These are phyloP conservation scores for Thalassarche chlororhynchos DNA, from an alignment of 2,113 vertebrate species.

Conservation along the genomic window DNA sequence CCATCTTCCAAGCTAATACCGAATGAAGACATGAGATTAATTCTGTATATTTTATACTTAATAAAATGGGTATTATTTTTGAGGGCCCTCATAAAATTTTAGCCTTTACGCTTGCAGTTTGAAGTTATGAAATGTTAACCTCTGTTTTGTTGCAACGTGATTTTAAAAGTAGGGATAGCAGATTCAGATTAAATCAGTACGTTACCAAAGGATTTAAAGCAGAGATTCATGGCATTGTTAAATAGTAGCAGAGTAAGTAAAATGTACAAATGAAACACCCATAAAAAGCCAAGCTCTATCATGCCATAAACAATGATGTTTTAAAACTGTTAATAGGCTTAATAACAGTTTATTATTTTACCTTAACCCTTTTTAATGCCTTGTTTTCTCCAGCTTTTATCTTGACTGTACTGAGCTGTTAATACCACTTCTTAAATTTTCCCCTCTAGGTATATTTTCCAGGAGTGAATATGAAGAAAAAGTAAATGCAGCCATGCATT, in stretches of 20 bases:
- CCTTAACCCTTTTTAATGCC: conserved; percentile 29
- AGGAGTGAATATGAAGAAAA: not conserved
- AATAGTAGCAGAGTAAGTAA: not conserved
- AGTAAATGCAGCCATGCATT: not conserved
- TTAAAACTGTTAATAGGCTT: conserved; percentile 65
- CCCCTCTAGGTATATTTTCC: conserved; percentile 33
- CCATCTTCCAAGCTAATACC: not conserved
- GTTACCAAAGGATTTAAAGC: not conserved
- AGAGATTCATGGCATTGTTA: not conserved
- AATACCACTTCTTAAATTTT: conserved; percentile 45
- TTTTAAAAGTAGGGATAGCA: conserved; percentile 46
- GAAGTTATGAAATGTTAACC: conserved; percentile 33
- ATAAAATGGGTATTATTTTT: conserved; percentile 13
- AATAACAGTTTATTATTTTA: conserved; percentile 49
- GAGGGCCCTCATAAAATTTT: conserved; percentile 27
- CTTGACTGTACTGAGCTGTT: conserved; percentile 35
- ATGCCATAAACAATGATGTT: conserved; percentile 16
- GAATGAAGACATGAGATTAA: not conserved
- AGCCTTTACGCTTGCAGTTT: not conserved
- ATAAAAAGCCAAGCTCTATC: not conserved
- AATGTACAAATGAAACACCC: not conserved
- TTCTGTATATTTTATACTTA: not conserved
- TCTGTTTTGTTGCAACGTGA: not conserved
- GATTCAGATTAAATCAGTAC: not conserved
- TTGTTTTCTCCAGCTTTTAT: conserved; percentile 21